A percentile compares a stretch with the other conserved stretches of the same genome.
These are phyloP conservation scores for Grammomys dolichurus DNA, from an alignment of 2,113 vertebrate species.

Conservation along the genomic window DNA sequence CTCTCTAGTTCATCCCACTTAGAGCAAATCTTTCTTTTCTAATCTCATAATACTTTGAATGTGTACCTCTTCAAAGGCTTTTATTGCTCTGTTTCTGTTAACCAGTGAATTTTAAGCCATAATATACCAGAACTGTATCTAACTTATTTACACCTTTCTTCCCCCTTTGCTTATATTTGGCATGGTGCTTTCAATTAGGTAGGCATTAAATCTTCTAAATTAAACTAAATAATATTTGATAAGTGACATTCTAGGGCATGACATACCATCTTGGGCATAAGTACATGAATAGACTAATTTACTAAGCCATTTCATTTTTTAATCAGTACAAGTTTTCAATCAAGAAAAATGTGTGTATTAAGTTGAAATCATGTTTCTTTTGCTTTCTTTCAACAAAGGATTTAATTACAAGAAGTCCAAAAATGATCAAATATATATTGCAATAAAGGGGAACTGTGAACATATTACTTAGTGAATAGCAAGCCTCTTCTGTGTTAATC, in stretches of 20 bases:
- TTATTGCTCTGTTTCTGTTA: background rate
- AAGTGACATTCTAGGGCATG: conserved; percentile 43
- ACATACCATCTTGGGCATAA: background rate
- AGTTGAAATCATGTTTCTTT: conserved; percentile 47
- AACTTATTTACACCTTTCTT: conserved; percentile 55
- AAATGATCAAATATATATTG: background rate
- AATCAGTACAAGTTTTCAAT: background rate
- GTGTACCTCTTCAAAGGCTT: background rate
- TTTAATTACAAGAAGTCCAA: conserved; percentile 35
- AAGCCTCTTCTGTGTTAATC: background rate
- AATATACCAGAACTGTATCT: conserved; percentile 44
- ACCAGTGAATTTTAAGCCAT: background rate
- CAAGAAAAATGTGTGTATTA: background rate
- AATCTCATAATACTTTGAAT: background rate
- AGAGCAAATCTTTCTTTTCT: background rate
- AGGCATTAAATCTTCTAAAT: conserved; percentile 47
- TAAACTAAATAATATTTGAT: conserved; percentile 49
- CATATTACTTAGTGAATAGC: background rate
- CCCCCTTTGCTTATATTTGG: background rate
- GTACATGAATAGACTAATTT: conserved; percentile 23
- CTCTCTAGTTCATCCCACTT: background rate
- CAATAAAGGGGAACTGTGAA: background rate
- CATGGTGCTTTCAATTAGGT: conserved; percentile 35
- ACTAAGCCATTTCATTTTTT: background rate
- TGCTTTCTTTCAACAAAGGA: conserved; percentile 8